Conservation (phyloP, 2,888 invertebrate genomes). For the Ctena decussata region DNA sequence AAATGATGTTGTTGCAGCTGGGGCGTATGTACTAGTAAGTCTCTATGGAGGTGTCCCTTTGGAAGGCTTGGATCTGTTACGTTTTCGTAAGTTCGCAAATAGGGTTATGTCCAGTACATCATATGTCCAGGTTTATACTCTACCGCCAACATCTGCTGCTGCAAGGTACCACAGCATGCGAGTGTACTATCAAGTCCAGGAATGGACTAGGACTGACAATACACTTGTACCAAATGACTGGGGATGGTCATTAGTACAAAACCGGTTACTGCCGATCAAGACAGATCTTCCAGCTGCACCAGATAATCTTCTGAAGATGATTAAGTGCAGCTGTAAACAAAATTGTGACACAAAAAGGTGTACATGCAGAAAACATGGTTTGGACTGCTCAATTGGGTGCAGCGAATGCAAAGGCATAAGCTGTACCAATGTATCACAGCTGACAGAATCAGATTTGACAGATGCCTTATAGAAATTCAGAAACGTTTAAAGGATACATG, state of each 20-base stretch:
- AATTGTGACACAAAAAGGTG: slow-evolving; percentile 60
- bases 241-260: slow-evolving; percentile 52
- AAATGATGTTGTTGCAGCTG: slow-evolving; percentile 13
- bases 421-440: slow-evolving; percentile 36
- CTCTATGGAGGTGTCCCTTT: slow-evolving; percentile 17
- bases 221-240: slow-evolving; percentile 45
- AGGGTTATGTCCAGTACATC: slow-evolving; percentile 45
- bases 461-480: neutral
- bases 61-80: slow-evolving; percentile 41
- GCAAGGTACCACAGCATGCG: slow-evolving; percentile 61
- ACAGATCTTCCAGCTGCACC: slow-evolving; percentile 57
- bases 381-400: slow-evolving; percentile 53
- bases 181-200: slow-evolving; percentile 65
- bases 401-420: slow-evolving; percentile 52
- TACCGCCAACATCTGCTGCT: slow-evolving; percentile 71
- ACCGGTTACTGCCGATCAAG: slow-evolving; percentile 37
- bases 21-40: slow-evolving; percentile 10
- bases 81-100: slow-evolving; percentile 49
- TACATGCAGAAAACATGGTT: slow-evolving; percentile 63
- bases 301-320: slow-evolving; percentile 48
- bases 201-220: slow-evolving; percentile 46
- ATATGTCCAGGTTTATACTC: slow-evolving; percentile 55
- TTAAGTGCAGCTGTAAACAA: slow-evolving; percentile 60
- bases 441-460: neutral
- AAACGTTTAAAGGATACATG: neutral